Evolutionary conservation across 2,888 invertebrate species (phyloP).

Genomic region (Athalia cordata): DNA sequence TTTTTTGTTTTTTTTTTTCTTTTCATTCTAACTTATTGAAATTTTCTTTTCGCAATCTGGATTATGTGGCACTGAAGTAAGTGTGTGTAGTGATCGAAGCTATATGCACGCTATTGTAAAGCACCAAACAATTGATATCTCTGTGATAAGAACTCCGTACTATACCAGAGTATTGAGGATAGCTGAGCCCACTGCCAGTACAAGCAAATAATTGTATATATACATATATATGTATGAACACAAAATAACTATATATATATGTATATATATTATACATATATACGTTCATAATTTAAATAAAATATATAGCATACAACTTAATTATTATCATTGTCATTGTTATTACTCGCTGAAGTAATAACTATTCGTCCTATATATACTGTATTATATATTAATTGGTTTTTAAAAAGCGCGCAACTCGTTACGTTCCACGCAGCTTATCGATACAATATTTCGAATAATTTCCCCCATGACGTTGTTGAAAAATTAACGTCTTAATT

Average conservation of each 20-base stretch:
- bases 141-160: slow-evolving; percentile 68
- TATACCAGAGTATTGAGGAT: slow-evolving; percentile 64
- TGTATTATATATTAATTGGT: slow-evolving; percentile 13
- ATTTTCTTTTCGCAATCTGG: slow-evolving; percentile 24
- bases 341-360: not conserved
- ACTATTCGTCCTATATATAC: slow-evolving; percentile 37
- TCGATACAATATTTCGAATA: slow-evolving; percentile 13
- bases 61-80: slow-evolving; percentile 40
- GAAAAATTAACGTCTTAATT: too few species aligned
- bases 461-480: not conserved
- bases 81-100: not conserved
- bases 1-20: not conserved
- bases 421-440: slow-evolving; percentile 34
- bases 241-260: not conserved
- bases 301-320: slow-evolving; percentile 23
- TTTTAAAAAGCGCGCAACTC: slow-evolving; percentile 11
- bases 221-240: slow-evolving; percentile 48
- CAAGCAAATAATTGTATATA: slow-evolving; percentile 55
- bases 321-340: slow-evolving; percentile 15
- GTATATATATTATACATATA: not conserved
- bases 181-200: slow-evolving; percentile 70
- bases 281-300: slow-evolving; percentile 39
- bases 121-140: slow-evolving; percentile 67
- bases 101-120: slow-evolving; percentile 46
- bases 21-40: not conserved